Evolutionary conservation across 1,140 invertebrate genomes (phyloP).

Genomic region (Thaumetopoea pityocampa): DNA sequence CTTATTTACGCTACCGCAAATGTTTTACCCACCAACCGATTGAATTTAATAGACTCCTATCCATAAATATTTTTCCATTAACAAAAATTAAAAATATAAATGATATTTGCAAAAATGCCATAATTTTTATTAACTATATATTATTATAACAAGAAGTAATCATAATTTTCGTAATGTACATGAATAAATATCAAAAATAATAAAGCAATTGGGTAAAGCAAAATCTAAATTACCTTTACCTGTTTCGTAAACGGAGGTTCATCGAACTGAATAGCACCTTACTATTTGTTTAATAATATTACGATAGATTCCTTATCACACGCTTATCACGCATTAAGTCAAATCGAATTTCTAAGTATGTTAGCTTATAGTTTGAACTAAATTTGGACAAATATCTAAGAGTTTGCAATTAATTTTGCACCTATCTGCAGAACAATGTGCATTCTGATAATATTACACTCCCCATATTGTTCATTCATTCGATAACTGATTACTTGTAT

Average conservation of each 20-base stretch:
- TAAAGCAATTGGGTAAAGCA: background rate
- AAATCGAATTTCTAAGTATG: constrained; percentile 30
- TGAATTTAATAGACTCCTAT: too few species aligned
- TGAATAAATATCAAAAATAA: background rate
- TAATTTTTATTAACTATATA: too few species aligned
- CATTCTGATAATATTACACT: constrained; percentile 8
- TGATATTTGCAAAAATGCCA: too few species aligned
- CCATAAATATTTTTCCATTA: too few species aligned
- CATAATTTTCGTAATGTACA: background rate
- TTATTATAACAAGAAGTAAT: too few species aligned
- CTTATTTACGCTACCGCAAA: too few species aligned
- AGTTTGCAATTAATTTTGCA: background rate
- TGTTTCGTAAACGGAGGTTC: constrained; percentile 63
- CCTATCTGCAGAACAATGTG: background rate
- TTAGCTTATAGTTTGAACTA: constrained; percentile 9
- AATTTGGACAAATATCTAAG: background rate
- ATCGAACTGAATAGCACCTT: constrained; percentile 48
- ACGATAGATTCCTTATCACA: constrained; percentile 20
- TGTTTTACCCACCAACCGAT: too few species aligned
- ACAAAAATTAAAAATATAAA: too few species aligned
- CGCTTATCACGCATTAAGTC: constrained; percentile 50
- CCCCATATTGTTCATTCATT: constrained; percentile 16
- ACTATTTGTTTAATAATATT: constrained; percentile 24
- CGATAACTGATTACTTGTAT: constrained; percentile 7
- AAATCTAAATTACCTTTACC: constrained; percentile 44